Percentiles rank a stretch among this genome's conserved stretches.
phyloP scores from a whole-genome alignment of 1,140 invertebrate species.

The Plectrocnemia conspersa region DNA sequence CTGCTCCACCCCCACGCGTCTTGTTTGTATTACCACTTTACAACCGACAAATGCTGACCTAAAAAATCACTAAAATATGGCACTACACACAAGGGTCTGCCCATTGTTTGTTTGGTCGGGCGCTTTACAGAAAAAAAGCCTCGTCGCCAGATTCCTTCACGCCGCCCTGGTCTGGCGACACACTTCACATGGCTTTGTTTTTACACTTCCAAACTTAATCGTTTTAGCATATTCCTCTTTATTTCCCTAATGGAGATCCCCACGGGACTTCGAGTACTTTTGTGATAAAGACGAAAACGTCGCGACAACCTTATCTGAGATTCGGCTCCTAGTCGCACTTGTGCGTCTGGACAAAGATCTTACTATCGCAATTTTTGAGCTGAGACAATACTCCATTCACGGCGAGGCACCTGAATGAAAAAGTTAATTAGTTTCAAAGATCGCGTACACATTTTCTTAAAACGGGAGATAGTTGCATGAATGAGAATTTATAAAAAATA shows the following conservation, averaged over 20 bases:
- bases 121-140: constrained; percentile 7
- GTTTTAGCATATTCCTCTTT: constrained; percentile 12
- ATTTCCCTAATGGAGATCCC: constrained; percentile 8
- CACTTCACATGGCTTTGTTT: constrained; percentile 10
- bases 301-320: no score
- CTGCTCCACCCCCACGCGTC: constrained; percentile 9
- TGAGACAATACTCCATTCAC: no score
- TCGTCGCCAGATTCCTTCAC: constrained; percentile 12
- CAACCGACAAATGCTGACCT: constrained; percentile 18
- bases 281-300: constrained; percentile 4
- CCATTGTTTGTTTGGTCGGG: constrained; percentile 17
- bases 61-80: constrained; percentile 22
- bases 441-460: no score
- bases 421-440: no score
- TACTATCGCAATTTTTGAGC: no score
- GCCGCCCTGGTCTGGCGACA: constrained; percentile 3
- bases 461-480: no score
- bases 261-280: not conserved
- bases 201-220: constrained; percentile 10
- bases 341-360: no score
- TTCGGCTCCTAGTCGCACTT: no score
- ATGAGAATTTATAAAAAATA: no score
- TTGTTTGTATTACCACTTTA: constrained; percentile 20
- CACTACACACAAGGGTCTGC: constrained; percentile 9
- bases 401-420: no score